Evolutionary conservation across 2,888 invertebrate species (phyloP), one percentile per base, ranked within the genome.

Genomic region (Octonoba sinensis): DNA sequence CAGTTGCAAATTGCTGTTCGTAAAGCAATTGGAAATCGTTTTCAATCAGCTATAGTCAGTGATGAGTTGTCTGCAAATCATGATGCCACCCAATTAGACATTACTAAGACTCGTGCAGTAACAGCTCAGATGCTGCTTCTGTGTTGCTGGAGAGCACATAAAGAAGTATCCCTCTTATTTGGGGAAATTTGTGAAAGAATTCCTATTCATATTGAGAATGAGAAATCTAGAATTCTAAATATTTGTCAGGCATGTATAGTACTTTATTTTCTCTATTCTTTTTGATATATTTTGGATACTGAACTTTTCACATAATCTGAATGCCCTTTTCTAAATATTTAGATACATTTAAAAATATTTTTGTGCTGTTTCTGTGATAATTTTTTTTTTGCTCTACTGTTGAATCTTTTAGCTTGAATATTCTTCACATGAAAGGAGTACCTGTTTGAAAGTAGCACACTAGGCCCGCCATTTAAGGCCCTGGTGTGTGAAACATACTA

Each of bases 101-200:
- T 76, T 4, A 73, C 75, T 16, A 85, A 86, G 54, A 84, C 86
- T 12, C 83, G 75, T 67, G 85, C 85, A 27, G 89, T 91, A 0
- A 93, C 93, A 0, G 92, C 96, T 0, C 97, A 97, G 88, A 93
- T 94, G 92, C 91, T 98, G n/a, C 89, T 97, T 20, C 91, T 97
- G 0, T 96, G 96, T 87, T 95, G 96, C 0, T 99, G 99, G 99
- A 91, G 97, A 82, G 93, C 95, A 4, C 93, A 97, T 65, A 98
- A 97, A 89, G 97, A 98, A 91, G 93, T 91, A 4, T 90, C 90
- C 1, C 86, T 89, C 18, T 86, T 90, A 12, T 87, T 91, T 36
- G 90, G 88, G 0, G 87, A 87, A 64, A 83, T 89, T 46, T 86
- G 86, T 54, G 81, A 83, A 70, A 67, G 64, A 49, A 18, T 82